Evolutionary conservation across 2,113 vertebrate species (phyloP).

Genomic region (Chaenogobius annularis): DNA sequence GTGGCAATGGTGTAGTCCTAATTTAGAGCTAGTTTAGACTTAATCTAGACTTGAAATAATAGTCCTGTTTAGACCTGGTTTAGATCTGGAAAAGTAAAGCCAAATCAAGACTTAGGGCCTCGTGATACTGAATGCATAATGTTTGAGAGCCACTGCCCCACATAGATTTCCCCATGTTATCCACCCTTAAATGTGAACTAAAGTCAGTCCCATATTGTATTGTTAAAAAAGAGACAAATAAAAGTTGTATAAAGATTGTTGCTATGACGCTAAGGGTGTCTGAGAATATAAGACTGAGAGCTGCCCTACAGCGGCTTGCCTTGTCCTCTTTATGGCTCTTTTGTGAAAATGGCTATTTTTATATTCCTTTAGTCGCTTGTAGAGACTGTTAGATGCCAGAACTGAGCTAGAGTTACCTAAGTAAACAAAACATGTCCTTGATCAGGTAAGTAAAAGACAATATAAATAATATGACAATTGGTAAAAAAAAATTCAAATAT

Average conservation of each 20-base stretch:
- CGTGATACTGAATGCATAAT: too few species aligned
- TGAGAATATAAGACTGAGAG: constrained; percentile 23
- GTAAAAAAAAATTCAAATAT: neutral
- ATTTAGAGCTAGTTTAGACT: neutral
- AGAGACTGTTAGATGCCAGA: constrained; percentile 21
- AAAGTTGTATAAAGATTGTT: neutral
- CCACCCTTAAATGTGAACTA: neutral
- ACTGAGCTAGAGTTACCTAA: neutral
- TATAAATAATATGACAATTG: neutral
- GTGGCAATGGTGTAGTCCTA: too few species aligned
- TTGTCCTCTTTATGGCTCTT: constrained; percentile 55
- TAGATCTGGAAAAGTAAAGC: neutral
- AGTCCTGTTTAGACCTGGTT: neutral
- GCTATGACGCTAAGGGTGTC: constrained; percentile 7
- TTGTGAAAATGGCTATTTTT: constrained; percentile 66
- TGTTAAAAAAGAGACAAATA: neutral
- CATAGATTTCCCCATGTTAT: neutral
- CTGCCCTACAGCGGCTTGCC: constrained; percentile 55
- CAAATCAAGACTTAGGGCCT: neutral
- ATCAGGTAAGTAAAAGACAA: neutral
- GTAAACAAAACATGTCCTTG: neutral
- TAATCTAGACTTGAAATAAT: neutral
- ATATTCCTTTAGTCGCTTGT: constrained; percentile 34
- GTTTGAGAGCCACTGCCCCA: neutral
- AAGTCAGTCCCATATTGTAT: neutral